phyloP scores from a whole-genome alignment of 2,797 vertebrate genomes.

The Hylomyscus alleni region DNA sequence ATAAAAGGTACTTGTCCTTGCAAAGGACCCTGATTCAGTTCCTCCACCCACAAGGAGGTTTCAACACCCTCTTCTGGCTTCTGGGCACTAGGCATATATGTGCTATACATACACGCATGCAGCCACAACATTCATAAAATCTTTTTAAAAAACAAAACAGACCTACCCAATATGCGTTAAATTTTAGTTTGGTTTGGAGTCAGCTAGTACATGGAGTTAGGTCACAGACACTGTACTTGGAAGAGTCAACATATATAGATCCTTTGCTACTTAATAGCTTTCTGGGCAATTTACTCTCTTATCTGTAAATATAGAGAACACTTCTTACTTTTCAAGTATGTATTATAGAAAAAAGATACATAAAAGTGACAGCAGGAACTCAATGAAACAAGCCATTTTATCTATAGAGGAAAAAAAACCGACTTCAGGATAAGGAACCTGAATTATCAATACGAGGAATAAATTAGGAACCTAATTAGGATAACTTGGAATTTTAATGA shows the following conservation, averaged over 20 bases:
- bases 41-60: neutral
- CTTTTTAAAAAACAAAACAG: neutral
- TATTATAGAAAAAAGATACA: slow-evolving; percentile 24
- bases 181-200: slow-evolving; percentile 50
- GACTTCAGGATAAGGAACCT: neutral
- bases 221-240: neutral
- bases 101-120: neutral
- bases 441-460: slow-evolving; percentile 60
- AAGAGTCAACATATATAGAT: slow-evolving; percentile 48
- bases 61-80: neutral
- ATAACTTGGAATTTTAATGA: slow-evolving; percentile 60
- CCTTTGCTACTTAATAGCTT: slow-evolving; percentile 49
- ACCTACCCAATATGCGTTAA: neutral
- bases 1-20: neutral
- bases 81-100: neutral
- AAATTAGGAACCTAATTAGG: slow-evolving; percentile 8
- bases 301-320: slow-evolving; percentile 54
- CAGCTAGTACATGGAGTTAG: slow-evolving; percentile 1
- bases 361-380: slow-evolving; percentile 48
- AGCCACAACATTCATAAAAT: neutral
- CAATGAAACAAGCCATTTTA: slow-evolving; percentile 37
- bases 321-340: slow-evolving; percentile 2
- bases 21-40: neutral
- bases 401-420: slow-evolving; percentile 21
- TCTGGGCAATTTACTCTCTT: slow-evolving; percentile 26